A percentile compares a stretch with the other conserved stretches of the same genome.
phyloP scores from a whole-genome alignment of 2,888 invertebrate genomes.

The Rhingia campestris region DNA sequence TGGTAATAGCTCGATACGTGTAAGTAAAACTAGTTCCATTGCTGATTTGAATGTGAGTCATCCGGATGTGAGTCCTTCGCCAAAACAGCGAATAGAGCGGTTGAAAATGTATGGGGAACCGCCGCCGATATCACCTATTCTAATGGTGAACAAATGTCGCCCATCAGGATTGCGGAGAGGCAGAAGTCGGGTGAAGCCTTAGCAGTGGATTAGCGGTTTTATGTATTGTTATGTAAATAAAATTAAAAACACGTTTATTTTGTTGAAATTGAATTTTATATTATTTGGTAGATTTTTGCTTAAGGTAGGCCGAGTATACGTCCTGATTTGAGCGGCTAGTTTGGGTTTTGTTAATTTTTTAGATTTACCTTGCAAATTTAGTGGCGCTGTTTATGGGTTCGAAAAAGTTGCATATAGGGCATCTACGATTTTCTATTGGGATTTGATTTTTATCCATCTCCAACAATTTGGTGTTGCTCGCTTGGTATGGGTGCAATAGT shows the following conservation, averaged over 20 bases:
- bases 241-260: slow-evolving; percentile 19
- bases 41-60: slow-evolving; percentile 58
- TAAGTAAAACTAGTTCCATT: slow-evolving; percentile 24
- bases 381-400: too few species aligned
- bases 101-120: slow-evolving; percentile 76
- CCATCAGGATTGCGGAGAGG: slow-evolving; percentile 58
- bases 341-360: too few species aligned
- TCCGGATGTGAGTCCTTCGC: slow-evolving; percentile 73
- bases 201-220: neutral
- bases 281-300: too few species aligned
- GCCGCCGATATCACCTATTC: slow-evolving; percentile 76
- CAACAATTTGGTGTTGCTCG: too few species aligned
- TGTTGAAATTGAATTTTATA: neutral
- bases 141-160: slow-evolving; percentile 67
- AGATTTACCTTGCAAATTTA: too few species aligned
- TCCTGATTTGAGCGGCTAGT: too few species aligned
- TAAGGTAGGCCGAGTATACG: too few species aligned
- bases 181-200: slow-evolving; percentile 53
- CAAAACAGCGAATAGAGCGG: slow-evolving; percentile 75
- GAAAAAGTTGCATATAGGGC: too few species aligned
- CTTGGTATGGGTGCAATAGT: too few species aligned
- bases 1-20: slow-evolving; percentile 50
- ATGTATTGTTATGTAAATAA: slow-evolving; percentile 46
- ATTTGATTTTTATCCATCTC: too few species aligned
- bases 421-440: too few species aligned